Evolutionary conservation across 1,140 invertebrate genomes (phyloP), one percentile per base, ranked within the genome.

Genomic region (Ooceraea biroi): DNA sequence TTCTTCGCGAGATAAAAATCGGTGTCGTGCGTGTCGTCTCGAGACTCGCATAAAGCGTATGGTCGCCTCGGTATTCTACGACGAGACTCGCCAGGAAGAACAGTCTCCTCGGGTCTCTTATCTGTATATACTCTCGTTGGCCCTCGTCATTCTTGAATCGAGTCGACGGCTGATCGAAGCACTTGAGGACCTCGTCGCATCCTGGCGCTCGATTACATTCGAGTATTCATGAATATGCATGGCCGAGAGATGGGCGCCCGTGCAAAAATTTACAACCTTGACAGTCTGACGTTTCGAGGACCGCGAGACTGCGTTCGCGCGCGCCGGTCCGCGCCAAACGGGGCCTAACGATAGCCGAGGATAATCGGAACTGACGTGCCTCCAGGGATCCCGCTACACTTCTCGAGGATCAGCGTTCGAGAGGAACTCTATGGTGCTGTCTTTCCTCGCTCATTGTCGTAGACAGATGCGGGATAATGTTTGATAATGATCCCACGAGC

Each of bases 181-280:
- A 77, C 84, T 77, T 73, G 77, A 83, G 85, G 77, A 66, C 61
- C 46, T 58, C 19, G 25, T 7, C 46, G 17, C 25, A 17, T 17
- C 73, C 41, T 19, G 61, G 74, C 74, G 48, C 80, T 84, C 74
- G 83, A 80, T 84, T 84, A 80, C 57, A 78, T 74, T 68, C 71
- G 77, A 83, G 44, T 50, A 71, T 80, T 85, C 89, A 88, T 90
- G 88, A 90, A 90, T 90, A 90, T 90, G 87, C 88, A 90, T 90
- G 88, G 76, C 89, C 36, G 36, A 3, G 73, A 88, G 88, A 76
- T 85, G 72, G 86, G 66, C 84, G 57, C 77, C 65, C 66, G 63
- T 83, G 86, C 86, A 86, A 88, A 90, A 90, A 90, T 88, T 85
- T 88, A 88, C 82, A 65, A 60, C 74, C 84, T 68, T 84, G 88